Evolutionary conservation across 2,888 invertebrate species (phyloP), one percentile per base, ranked within the genome.

Genomic region (Chironomus tentans): DNA sequence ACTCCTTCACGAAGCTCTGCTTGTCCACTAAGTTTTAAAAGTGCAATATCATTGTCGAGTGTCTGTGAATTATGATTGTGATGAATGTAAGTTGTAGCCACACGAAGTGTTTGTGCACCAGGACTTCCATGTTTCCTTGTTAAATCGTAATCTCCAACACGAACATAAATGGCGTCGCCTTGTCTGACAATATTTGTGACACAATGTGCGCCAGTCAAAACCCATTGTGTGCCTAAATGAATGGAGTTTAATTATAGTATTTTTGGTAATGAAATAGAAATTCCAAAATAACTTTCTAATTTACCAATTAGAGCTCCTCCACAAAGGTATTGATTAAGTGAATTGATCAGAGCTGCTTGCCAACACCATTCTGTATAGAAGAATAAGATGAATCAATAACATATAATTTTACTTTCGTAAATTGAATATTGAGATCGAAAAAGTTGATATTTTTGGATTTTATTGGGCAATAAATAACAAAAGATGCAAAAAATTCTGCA

Each of bases 1-100:
- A 92, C 89, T 72, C 95, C 95, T 82, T 94, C 94, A 78, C 92
- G 90, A 4, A 95, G 86, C 82, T 94, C 94, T 0, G 93, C 94
- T 82, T 94, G 94, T 0, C 94, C 94, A 78, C 93, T 92, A 22
- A 97, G 86, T 82, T 95, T 95, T 12, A 97, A 86, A 77, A 97
- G 83, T 1, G 97, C 97, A 78, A 97, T 95, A 80, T 97, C 97
- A 80, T 97, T 96, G 82, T 95, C 96, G 78, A 96, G 84, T 1
- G 96, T 96, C 84, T 95, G 95, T 79, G 94, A 94, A 84, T 96
- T 96, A 86, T 96, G 96, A 85, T 96, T 96, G 84, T 96, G 96
- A 81, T 96, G 96, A 78, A 96, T 96, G 83, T 96, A 96, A 0
- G 95, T 95, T 74, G 96, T 96, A 75, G 94, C 94, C 2, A 96